Conservation (phyloP, 2,113 vertebrate genomes). For the Ivindomyrus marchei region DNA sequence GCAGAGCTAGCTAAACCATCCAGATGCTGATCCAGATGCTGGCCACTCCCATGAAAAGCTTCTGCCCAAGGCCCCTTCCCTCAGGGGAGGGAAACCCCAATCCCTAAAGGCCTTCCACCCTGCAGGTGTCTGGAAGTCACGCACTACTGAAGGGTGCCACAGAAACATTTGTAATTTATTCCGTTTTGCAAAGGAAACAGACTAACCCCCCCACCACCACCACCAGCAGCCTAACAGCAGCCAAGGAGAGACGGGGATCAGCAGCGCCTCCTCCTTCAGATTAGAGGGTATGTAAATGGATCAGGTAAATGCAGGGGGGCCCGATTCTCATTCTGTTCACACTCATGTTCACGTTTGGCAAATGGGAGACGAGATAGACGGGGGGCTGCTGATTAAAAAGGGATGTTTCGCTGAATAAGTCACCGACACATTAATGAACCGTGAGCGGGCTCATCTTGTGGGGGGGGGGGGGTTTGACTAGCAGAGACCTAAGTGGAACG, state of each 20-base stretch:
- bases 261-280: conserved; percentile 22
- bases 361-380: conserved; percentile 32
- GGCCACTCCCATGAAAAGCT: background rate
- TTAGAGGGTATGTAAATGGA: conserved; percentile 56
- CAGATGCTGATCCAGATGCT: background rate
- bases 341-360: conserved; percentile 36
- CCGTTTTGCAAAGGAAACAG: conserved; percentile 52
- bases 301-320: conserved; percentile 51
- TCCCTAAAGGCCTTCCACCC: background rate
- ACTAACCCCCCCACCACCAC: conserved; percentile 27
- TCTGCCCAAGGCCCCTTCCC: background rate
- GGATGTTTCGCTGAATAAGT: conserved; percentile 53
- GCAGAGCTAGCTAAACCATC: background rate
- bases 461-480: background rate
- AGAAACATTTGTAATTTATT: conserved; percentile 47
- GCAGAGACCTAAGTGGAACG: background rate
- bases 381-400: conserved; percentile 57
- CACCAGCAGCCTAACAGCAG: conserved; percentile 54
- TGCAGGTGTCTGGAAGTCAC: conserved; percentile 5
- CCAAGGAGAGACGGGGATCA: conserved; percentile 44
- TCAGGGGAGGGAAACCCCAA: background rate
- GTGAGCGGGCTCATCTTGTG: conserved; percentile 37
- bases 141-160: conserved; percentile 44
- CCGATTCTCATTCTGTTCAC: conserved; percentile 57
- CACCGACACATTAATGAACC: conserved; percentile 65